Conservation (phyloP, 1,140 invertebrate species). For the Heliconius eleuchia region DNA sequence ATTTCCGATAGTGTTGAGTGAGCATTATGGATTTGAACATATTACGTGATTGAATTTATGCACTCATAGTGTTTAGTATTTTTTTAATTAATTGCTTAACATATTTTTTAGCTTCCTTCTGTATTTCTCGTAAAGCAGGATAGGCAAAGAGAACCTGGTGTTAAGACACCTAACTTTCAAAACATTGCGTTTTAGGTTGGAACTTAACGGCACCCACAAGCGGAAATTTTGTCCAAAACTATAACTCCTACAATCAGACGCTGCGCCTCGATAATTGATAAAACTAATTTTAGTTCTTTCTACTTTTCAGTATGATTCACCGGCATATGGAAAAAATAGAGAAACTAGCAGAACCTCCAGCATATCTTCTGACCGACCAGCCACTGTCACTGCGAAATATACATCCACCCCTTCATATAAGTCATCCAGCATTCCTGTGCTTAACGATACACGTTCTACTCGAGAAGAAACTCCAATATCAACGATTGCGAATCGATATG, state of each 20-base stretch:
- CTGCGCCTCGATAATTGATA: background rate
- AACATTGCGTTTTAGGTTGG: no score
- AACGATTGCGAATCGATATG: slow-evolving; percentile 66
- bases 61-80: background rate
- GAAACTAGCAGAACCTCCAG: slow-evolving; percentile 51
- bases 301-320: slow-evolving; percentile 68
- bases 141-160: no score
- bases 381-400: slow-evolving; percentile 70
- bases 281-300: slow-evolving; percentile 19
- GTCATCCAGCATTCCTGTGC: slow-evolving; percentile 69
- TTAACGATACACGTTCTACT: slow-evolving; percentile 51
- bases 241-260: no score
- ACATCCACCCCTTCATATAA: slow-evolving; percentile 67
- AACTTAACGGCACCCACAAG: no score
- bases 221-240: no score
- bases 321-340: slow-evolving; percentile 63
- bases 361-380: slow-evolving; percentile 56
- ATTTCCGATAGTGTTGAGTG: slow-evolving; percentile 62
- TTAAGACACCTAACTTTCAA: no score
- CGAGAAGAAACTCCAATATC: slow-evolving; percentile 70
- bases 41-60: slow-evolving; percentile 25
- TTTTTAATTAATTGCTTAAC: no score
- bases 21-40: slow-evolving; percentile 56
- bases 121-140: no score
- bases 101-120: no score